Percentiles rank a stretch among this genome's conserved stretches.
phyloP scores from a whole-genome alignment of 2,797 vertebrate genomes.

The Craterocephalus amniculus region DNA sequence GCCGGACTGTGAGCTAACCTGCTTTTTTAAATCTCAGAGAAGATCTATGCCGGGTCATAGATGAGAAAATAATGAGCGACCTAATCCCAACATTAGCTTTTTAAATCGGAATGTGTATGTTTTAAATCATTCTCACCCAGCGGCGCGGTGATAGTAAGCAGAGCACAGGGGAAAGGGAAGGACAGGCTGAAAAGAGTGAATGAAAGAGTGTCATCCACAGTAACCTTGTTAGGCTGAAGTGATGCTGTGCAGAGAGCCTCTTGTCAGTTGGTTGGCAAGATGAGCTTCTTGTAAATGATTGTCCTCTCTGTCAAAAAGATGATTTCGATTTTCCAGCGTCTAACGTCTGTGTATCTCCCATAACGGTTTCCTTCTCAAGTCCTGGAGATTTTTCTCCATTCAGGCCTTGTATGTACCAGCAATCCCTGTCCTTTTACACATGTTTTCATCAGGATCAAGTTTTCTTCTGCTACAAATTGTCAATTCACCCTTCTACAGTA shows the following conservation, averaged over 20 bases:
- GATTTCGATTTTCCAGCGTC: conserved; percentile 63
- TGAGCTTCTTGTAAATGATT: conserved; percentile 76
- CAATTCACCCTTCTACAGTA: conserved; percentile 10
- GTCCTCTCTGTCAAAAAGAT: conserved; percentile 67
- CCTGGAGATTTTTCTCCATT: conserved; percentile 37
- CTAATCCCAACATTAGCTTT: conserved; percentile 84
- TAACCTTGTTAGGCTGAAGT: conserved; percentile 85
- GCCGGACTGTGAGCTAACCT: conserved; percentile 68
- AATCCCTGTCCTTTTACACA: conserved; percentile 27
- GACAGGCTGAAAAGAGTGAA: conserved; percentile 69
- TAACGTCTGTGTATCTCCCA: conserved; percentile 50
- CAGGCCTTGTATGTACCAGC: conserved; percentile 26
- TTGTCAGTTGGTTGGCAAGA: conserved; percentile 83
- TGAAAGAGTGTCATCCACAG: conserved; percentile 77
- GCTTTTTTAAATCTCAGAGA: conserved; percentile 77
- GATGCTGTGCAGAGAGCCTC: conserved; percentile 84
- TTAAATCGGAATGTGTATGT: conserved; percentile 80
- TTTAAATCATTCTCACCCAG: conserved; percentile 80
- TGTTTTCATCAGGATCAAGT: conserved; percentile 31
- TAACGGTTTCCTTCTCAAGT: conserved; percentile 36
- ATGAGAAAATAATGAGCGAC: conserved; percentile 83
- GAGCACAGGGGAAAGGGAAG: conserved; percentile 67
- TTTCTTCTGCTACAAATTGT: conserved; percentile 22
- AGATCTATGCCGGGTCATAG: conserved; percentile 64
- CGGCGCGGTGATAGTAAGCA: conserved; percentile 80